Evolutionary conservation across 1,140 invertebrate genomes (phyloP).

Genomic region (Ruditapes philippinarum): DNA sequence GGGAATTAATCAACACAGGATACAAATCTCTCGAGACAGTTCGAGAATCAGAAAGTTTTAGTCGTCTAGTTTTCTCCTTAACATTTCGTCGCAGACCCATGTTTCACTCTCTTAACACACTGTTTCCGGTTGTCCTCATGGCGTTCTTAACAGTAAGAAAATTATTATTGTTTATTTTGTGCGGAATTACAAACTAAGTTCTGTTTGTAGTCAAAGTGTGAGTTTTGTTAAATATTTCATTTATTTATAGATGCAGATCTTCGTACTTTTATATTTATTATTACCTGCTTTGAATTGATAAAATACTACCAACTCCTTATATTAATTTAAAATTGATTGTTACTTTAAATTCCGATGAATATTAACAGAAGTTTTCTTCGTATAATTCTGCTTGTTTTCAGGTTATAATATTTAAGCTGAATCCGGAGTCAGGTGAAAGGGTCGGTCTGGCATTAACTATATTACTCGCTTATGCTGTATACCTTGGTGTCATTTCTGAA

Average conservation of each 20-base stretch:
- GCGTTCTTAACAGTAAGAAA: slow-evolving; percentile 87
- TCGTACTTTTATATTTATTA: too few species aligned
- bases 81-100: slow-evolving; percentile 68
- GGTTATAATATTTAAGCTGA: slow-evolving; percentile 47
- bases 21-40: not conserved
- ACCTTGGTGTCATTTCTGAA: not conserved
- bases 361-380: too few species aligned
- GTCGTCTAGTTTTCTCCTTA: slow-evolving; percentile 74
- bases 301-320: too few species aligned
- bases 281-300: too few species aligned
- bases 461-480: slow-evolving; percentile 71
- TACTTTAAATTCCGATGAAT: too few species aligned
- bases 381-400: slow-evolving; percentile 3
- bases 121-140: slow-evolving; percentile 88
- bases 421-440: slow-evolving; percentile 38
- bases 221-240: too few species aligned
- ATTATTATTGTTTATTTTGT: too few species aligned
- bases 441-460: slow-evolving; percentile 72
- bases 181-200: too few species aligned
- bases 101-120: slow-evolving; percentile 88
- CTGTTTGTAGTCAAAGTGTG: too few species aligned
- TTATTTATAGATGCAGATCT: too few species aligned
- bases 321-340: too few species aligned
- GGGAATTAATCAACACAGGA: not conserved
- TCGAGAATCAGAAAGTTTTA: slow-evolving; percentile 1